Evolutionary conservation across 2,888 invertebrate genomes (phyloP), one percentile per base, ranked within the genome.

Genomic region (Caenorhabditis virilis): DNA sequence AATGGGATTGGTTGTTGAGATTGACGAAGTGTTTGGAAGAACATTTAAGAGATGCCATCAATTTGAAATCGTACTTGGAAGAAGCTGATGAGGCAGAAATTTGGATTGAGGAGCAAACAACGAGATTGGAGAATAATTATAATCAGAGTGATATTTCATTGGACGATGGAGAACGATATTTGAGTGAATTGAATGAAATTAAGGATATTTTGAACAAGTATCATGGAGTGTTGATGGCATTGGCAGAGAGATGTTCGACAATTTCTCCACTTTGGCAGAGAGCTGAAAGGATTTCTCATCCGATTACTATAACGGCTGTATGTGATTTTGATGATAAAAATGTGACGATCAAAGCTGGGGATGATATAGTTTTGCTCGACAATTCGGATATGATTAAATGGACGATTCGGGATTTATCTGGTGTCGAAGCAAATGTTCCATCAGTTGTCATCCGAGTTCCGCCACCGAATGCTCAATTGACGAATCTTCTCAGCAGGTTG

Each of bases 1-100:
- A 97, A 85, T 98, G 97, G 97, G 93, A 95, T 23, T 95, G 95
- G 95, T 88, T 98, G 20, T 87, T 97, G 30, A 94, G 95, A 83
- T 87, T 98, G 66, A 93, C 94, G 0, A 88, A 93, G 48, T 97
- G 97, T 78, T 88, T 97, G 47, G 95, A 98, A 85, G 91, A 92
- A 0, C 97, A 98, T 84, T 87, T 97, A 50, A 91, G 92, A 82
- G 91, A 95, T 85, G 91, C 95, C 23, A 89, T 91, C 1, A 90
- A 91, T 78, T 92, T 94, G 84, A 93, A 95, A 84, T 89, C 84
- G 80, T 97, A 93, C 88, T 94, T 91, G 87, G 90, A 90, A 69
- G 93, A 95, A 82, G 89, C 93, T 51, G 89, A 90, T 82, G 90
- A 91, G 71, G 90, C 92, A 3, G 94, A 95, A 84, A 90, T 91